Evolutionary conservation across 1,140 invertebrate genomes (phyloP).

Genomic region (Brachionus calyciflorus): DNA sequence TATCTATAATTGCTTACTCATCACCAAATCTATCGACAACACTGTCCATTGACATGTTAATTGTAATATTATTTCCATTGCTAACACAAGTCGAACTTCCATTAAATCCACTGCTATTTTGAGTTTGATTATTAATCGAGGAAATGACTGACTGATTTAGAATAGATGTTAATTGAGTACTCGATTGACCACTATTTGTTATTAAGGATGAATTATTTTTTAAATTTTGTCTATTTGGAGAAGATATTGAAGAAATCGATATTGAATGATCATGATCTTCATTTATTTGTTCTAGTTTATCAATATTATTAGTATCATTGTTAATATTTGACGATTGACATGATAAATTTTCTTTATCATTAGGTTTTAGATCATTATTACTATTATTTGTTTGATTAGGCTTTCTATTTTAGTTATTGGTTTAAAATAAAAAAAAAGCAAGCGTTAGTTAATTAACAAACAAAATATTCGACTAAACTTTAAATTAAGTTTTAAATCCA

Average conservation of each 20-base stretch:
- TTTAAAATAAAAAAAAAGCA: no score
- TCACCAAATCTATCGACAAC: conserved; percentile 27
- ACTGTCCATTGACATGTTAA: conserved; percentile 16
- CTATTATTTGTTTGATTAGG: background rate
- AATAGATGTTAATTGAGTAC: background rate
- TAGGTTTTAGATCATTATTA: background rate
- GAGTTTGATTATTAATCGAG: conserved; percentile 13
- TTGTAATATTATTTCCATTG: conserved; percentile 1
- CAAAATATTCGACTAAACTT: background rate
- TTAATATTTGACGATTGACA: background rate
- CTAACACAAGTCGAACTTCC: conserved; percentile 9
- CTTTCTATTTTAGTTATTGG: conserved; percentile 9
- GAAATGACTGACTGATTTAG: conserved; percentile 4
- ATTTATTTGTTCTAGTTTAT: background rate
- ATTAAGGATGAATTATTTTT: conserved; percentile 29
- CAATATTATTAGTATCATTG: no score
- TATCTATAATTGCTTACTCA: background rate
- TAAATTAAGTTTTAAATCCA: background rate
- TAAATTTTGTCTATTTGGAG: background rate
- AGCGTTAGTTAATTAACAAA: background rate
- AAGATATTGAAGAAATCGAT: conserved; percentile 8
- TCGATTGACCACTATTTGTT: conserved; percentile 18
- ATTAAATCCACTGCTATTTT: conserved; percentile 21
- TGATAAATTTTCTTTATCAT: background rate
- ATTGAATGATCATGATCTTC: conserved; percentile 24